Evolutionary conservation across 92 coral and sea anemone genomes (phyloP), one percentile per base, ranked within the genome.

Genomic region (Parazoanthus swiftii): DNA sequence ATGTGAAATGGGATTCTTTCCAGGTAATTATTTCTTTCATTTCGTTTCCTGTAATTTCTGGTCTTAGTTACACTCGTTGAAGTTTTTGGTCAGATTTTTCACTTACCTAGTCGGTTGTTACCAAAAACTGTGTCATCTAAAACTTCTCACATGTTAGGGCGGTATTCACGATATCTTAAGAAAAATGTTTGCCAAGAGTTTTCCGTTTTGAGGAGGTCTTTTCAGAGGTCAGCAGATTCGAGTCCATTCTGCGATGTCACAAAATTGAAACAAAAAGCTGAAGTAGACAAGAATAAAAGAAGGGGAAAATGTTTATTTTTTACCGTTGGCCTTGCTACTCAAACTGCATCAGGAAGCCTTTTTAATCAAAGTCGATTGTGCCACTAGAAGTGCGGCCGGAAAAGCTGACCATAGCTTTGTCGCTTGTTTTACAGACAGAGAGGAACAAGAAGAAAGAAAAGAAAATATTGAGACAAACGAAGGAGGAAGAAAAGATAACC

Each of bases 371-470:
- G 33, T 70, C 70, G 43, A 84, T 84, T 72, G 68, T 84, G 33
- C 86, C 73, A 66, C 73, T 25, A 39, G 81, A 76, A 75, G 75
- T 58, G 85, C 25, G 83, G 83, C 79, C 87, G 84, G 79, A 81
- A 81, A 81, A 44, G 73, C 85, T 89, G 56, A 87, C 83, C 85
- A 39, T 65, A 38, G 65, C 43, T 38, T 67, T 73, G 36, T 46
- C n/a, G 75, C 77, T 85, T 68, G 86, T 68, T 51, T 86, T n/a
- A 89, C 89, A 94, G 98, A 94, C 81, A 46, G 59, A 33, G 89
- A 85, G 33, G 93, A 89, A 36, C 88, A 85, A 36, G 93, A 88
- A n/a, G 93, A 93, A 79, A 80, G 84, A 48, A 91, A 89, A 85
- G 92, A 89, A 86, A 92, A 86, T 81, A 76, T 37, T n/a, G 88